Conservation (phyloP, 2,888 invertebrate genomes). For the Stenolophus ochropezus region DNA sequence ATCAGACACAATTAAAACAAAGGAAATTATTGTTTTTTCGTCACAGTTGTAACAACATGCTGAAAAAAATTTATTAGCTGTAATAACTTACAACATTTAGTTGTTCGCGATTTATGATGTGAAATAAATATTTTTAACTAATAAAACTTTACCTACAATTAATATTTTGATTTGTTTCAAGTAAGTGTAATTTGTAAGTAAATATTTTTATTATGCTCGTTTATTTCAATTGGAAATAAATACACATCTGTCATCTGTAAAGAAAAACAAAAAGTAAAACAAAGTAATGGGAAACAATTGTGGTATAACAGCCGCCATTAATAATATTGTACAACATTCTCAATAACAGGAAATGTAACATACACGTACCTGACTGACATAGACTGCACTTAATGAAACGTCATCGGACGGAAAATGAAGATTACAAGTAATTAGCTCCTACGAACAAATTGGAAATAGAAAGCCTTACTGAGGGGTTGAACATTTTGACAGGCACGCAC, state of each 20-base stretch:
- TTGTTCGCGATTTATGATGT: no score
- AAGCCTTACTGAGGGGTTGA: neutral
- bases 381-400: neutral
- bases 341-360: conserved; percentile 15
- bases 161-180: no score
- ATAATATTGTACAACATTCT: conserved; percentile 39
- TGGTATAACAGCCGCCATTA: conserved; percentile 14
- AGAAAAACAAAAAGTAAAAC: conserved; percentile 38
- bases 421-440: neutral
- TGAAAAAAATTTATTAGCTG: no score
- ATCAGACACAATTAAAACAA: neutral
- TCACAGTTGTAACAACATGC: no score
- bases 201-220: neutral
- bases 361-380: neutral
- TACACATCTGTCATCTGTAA: conserved; percentile 28
- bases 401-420: neutral
- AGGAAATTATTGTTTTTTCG: neutral
- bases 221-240: conserved; percentile 21
- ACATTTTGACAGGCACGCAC: neutral
- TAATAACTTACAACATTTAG: no score
- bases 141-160: no score
- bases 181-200: no score
- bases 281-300: conserved; percentile 35
- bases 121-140: no score
- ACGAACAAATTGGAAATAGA: neutral